These are phyloP conservation scores for Micropoecilia bifurca DNA, from an alignment of 2,797 vertebrate genomes.

Conservation along the genomic window DNA sequence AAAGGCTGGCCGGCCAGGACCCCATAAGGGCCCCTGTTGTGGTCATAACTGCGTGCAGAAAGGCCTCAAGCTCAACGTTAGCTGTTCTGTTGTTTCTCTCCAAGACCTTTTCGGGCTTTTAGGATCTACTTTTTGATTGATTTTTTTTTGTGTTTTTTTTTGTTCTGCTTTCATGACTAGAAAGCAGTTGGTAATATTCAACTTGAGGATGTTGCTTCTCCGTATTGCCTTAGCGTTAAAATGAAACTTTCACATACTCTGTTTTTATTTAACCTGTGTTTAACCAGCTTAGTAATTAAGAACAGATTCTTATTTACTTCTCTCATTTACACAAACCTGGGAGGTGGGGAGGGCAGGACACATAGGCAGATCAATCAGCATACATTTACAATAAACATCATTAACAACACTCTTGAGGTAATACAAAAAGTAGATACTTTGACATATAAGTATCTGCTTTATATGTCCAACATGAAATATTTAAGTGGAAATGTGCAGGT, in stretches of 20 bases:
- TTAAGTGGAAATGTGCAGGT: too few relatives aligned
- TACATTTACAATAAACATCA: too few relatives aligned
- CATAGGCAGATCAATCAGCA: too few relatives aligned
- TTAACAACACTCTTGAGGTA: too few relatives aligned
- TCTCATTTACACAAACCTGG: too few relatives aligned
- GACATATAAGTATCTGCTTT: too few relatives aligned
- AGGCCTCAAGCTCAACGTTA: conserved; percentile 44
- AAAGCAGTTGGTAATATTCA: neutral
- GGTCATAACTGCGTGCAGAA: conserved; percentile 52
- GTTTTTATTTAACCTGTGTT: too few relatives aligned
- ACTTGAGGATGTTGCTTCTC: neutral
- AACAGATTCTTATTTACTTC: too few relatives aligned
- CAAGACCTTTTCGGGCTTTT: conserved; percentile 3
- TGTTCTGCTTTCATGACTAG: neutral
- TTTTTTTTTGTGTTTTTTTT: conserved; percentile 4
- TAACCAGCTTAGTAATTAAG: too few relatives aligned
- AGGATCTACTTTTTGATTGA: conserved; percentile 5
- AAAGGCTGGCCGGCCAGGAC: conserved; percentile 59
- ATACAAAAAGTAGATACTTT: too few relatives aligned
- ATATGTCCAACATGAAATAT: too few relatives aligned
- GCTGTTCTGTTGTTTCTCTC: conserved; percentile 25
- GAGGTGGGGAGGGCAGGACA: too few relatives aligned
- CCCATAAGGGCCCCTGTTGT: conserved; percentile 50
- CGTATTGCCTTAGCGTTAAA: neutral
- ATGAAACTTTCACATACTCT: neutral